Conservation (phyloP, 2,797 vertebrate species). For the Trematomus bernacchii region DNA sequence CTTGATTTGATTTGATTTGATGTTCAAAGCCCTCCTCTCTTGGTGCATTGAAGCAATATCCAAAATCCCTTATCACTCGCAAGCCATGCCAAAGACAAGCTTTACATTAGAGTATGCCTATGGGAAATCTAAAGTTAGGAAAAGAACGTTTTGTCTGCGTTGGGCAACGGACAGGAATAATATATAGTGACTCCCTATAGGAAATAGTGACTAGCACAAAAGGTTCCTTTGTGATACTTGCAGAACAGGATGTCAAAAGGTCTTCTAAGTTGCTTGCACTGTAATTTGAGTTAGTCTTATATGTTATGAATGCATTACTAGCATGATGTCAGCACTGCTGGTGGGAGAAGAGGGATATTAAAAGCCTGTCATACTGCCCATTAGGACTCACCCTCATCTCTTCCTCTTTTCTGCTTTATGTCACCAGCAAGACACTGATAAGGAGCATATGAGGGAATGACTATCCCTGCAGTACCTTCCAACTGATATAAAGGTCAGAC, state of each 20-base stretch:
- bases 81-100: background rate
- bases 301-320: conserved; percentile 1
- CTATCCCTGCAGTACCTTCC: conserved; percentile 15
- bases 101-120: background rate
- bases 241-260: conserved; percentile 8
- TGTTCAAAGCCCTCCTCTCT: background rate
- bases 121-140: conserved; percentile 10
- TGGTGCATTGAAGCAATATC: background rate
- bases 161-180: conserved; percentile 1
- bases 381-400: background rate
- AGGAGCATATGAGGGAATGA: conserved; percentile 30
- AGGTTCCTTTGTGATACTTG: background rate
- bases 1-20: too few species aligned
- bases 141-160: background rate
- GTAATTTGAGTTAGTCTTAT: conserved; percentile 11
- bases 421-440: conserved; percentile 32
- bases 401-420: background rate
- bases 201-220: background rate
- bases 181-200: background rate
- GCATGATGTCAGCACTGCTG: conserved; percentile 13
- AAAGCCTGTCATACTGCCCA: background rate
- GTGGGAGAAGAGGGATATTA: conserved; percentile 14
- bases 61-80: background rate
- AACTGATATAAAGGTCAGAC: conserved; percentile 49
- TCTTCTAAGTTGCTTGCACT: conserved; percentile 1